Conservation (phyloP, 2,888 invertebrate species). For the Mimumesa dahlbomi region DNA sequence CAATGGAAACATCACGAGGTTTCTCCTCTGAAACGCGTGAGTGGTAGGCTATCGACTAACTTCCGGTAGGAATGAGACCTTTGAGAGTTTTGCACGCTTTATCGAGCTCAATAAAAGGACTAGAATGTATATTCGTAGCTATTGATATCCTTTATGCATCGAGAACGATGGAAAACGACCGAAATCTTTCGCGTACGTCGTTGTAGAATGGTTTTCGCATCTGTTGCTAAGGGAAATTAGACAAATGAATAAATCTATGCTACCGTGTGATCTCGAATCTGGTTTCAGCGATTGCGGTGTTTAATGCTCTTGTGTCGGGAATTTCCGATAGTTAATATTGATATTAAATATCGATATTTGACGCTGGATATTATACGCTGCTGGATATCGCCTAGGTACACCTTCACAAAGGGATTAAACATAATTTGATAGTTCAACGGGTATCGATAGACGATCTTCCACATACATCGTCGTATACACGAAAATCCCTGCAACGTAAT, state of each 20-base stretch:
- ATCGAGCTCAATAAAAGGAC: slow-evolving; percentile 5
- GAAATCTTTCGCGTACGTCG: no score
- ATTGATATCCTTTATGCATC: no score
- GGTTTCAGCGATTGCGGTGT: no score
- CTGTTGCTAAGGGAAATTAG: no score
- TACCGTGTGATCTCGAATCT: no score
- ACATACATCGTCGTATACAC: no score
- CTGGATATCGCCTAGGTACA: background rate
- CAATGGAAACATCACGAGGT: slow-evolving; percentile 7
- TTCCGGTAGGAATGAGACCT: background rate
- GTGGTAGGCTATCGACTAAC: background rate
- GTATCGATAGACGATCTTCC: background rate
- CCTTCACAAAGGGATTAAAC: background rate
- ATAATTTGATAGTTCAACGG: background rate
- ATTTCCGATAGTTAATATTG: no score
- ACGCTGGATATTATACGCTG: background rate
- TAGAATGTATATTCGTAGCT: background rate
- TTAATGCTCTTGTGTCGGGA: no score
- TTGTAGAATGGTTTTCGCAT: no score
- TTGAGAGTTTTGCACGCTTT: slow-evolving; percentile 1
- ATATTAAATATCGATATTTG: background rate
- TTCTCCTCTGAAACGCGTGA: background rate
- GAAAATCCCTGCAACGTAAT: no score
- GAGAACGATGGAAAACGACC: no score
- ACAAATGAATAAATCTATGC: no score